A percentile compares a stretch with the other conserved stretches of the same genome.
Conservation (phyloP, 37 sponge, comb jelly and placozoan species). For the Beroe forskalii region DNA sequence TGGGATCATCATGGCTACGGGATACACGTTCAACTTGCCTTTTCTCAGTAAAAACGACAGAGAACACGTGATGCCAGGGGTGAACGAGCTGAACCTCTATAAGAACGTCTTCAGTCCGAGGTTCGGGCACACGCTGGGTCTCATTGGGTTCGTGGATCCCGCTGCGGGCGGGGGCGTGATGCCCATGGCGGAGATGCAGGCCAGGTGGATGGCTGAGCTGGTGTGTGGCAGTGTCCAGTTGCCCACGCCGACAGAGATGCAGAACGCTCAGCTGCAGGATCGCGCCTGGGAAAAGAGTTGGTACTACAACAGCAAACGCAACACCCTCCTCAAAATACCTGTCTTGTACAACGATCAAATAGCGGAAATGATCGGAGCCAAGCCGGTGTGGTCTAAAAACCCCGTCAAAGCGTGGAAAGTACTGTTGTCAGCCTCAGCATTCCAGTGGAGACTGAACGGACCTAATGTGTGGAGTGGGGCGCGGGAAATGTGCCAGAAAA, state of each 20-base stretch:
- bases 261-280: slow-evolving; percentile 66
- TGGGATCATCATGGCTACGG: slow-evolving; percentile 29
- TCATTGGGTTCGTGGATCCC: slow-evolving; percentile 85
- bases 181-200: slow-evolving; percentile 80
- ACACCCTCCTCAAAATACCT: slow-evolving; percentile 31
- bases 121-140: slow-evolving; percentile 78
- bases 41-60: slow-evolving; percentile 69
- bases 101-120: slow-evolving; percentile 79
- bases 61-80: slow-evolving; percentile 65
- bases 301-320: slow-evolving; percentile 53
- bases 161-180: slow-evolving; percentile 75
- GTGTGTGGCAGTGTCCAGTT: slow-evolving; percentile 69
- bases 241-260: slow-evolving; percentile 67
- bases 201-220: slow-evolving; percentile 81
- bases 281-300: slow-evolving; percentile 6
- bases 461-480: slow-evolving; percentile 35
- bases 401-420: slow-evolving; percentile 10
- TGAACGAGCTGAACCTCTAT: slow-evolving; percentile 69
- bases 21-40: slow-evolving; percentile 65
- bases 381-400: slow-evolving; percentile 71
- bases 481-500: not conserved
- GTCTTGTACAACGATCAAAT: slow-evolving; percentile 80
- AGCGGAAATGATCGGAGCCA: slow-evolving; percentile 73
- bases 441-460: slow-evolving; percentile 55
- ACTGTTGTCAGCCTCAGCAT: slow-evolving; percentile 18